A percentile compares a stretch with the other conserved stretches of the same genome.
Evolutionary conservation across 1,140 invertebrate genomes (phyloP).

Genomic region (Pseudachorutes palmiensis): DNA sequence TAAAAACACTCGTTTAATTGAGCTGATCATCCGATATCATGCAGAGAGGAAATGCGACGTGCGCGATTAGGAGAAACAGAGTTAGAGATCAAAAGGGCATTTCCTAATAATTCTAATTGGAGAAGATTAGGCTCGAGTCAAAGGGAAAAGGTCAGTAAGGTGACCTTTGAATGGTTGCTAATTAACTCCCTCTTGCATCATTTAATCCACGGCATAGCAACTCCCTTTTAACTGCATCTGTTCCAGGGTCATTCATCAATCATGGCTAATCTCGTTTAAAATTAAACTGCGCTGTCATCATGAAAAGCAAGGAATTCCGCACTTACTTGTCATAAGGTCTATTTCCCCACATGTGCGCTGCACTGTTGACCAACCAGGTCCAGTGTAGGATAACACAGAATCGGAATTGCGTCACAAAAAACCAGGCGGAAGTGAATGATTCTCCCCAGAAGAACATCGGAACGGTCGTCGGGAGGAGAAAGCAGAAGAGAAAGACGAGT

Average conservation of each 20-base stretch:
- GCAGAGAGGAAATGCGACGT: no score
- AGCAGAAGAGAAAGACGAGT: slow-evolving; percentile 73
- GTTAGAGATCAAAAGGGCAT: not conserved
- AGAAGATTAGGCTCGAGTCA: not conserved
- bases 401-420: slow-evolving; percentile 71
- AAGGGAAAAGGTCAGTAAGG: not conserved
- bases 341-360: slow-evolving; percentile 53
- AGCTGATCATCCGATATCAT: no score
- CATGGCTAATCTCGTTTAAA: no score
- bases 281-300: no score
- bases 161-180: no score
- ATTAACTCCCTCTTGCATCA: no score
- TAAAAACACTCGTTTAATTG: no score
- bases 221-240: no score
- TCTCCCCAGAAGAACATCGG: slow-evolving; percentile 82
- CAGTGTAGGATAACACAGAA: slow-evolving; percentile 80
- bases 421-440: slow-evolving; percentile 66
- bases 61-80: not conserved
- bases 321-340: slow-evolving; percentile 52
- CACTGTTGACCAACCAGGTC: slow-evolving; percentile 90
- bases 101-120: not conserved
- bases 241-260: no score
- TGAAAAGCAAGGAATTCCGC: slow-evolving; percentile 32
- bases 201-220: no score
- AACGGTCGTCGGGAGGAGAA: slow-evolving; percentile 73